Conservation (phyloP, 2,888 invertebrate genomes). For the Rotaria magnacalcarata region DNA sequence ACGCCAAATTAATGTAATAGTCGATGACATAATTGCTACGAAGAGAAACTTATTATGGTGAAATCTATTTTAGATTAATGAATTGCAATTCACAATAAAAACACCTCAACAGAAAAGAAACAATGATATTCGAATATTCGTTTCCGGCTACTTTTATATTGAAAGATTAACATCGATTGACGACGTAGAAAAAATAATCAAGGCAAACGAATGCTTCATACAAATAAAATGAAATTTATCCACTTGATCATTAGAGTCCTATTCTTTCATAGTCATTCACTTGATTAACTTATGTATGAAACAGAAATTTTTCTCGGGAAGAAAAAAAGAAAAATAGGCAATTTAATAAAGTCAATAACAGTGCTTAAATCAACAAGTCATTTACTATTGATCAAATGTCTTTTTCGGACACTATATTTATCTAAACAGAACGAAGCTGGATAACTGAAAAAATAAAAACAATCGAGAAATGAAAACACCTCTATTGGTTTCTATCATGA, state of each 20-base stretch:
- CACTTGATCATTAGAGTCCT: no score
- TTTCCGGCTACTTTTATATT: background rate
- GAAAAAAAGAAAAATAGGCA: no score
- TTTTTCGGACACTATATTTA: background rate
- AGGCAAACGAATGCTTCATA: background rate
- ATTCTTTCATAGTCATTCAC: no score
- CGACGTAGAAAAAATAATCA: background rate
- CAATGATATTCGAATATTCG: background rate
- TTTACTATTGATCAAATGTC: background rate
- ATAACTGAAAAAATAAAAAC: background rate
- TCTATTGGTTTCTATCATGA: background rate
- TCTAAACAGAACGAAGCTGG: background rate
- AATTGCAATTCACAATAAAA: background rate
- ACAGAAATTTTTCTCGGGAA: no score
- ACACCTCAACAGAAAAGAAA: no score
- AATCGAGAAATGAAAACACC: background rate
- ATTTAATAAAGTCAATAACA: background rate
- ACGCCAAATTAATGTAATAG: no score
- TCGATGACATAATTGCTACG: background rate
- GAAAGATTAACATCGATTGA: background rate
- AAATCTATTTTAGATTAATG: background rate
- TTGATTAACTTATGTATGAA: no score
- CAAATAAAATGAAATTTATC: no score
- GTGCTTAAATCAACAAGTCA: background rate
- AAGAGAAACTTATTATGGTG: background rate